Base-by-base conservation (phyloP, 2,888 invertebrate species). In the Ferrisia virgata region DNA sequence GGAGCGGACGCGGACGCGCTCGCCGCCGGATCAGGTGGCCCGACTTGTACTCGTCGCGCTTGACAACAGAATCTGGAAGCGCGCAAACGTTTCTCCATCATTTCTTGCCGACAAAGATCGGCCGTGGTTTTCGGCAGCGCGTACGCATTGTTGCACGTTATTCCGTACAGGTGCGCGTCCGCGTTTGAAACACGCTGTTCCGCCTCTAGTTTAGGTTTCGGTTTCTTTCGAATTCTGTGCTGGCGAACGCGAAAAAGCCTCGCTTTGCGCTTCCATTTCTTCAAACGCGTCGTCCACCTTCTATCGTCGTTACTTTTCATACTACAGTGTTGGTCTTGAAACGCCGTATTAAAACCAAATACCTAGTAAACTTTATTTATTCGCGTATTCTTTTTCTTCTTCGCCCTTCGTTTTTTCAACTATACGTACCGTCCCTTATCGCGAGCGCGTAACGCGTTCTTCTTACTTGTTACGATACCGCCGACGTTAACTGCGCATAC, bases 71-170 rank as follows among this genome's bases (percentile, higher is more conserved):
- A 43, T 25, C 31, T 28, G 8, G 69, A 79, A 39, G 39, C n/a
- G 36, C n/a, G 33, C 18, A 82, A 15, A 3, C 36, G 82, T 72
- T 72, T 69, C 8, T 76, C 76, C 40, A 28, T 69, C n/a, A 72
- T 28, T 31, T 76, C 72, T 40, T 43, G 25, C n/a, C 83, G 39
- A 33, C 83, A 83, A 25, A 40, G 18, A 22, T 83, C 83, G 18
- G 83, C 72, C 11, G 40, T 39, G n/a, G 83, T 83, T 40, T 83
- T 83, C 6, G 83, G 83, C 43, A 39, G 15, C 15, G 80, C 39
- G 47, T 33, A 47, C 53, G 31, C 47, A 28, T 33, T 43, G n/a
- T 80, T 80, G 80, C 80, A 80, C 9, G 53, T 80, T 6, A 80
- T 40, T 6, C 79, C 53, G 31, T 80, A 80, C 15, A 53, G 22